Evolutionary conservation across 2,113 vertebrate species (phyloP), one percentile per base, ranked within the genome.

Genomic region (Sardina pilchardus): DNA sequence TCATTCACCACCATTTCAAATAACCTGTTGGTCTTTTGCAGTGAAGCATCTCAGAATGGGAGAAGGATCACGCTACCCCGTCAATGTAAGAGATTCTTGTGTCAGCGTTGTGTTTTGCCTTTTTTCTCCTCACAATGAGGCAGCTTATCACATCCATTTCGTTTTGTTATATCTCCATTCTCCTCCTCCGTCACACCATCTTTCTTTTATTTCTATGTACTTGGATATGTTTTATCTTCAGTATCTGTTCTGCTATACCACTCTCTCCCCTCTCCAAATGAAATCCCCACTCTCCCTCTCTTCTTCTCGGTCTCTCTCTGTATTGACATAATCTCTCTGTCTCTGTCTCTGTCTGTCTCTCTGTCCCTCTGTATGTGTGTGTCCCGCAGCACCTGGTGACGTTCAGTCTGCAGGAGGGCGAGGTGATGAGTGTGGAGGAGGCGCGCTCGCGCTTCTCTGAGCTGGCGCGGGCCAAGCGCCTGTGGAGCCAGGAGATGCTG

Each of bases 401-500:
- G 0, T 94, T 94, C 90, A 93, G 94, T 0, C 93, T 95, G 36
- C 92, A 94, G 86, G 85, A 90, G 0, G 92, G 92, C 1, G 93
- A 93, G 12, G 93, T 94, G 47, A 85, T 89, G 45, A 89, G 87
- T 0, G 94, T 95, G 81, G 95, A 94, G 89, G 94, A 95, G 19
- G 94, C 94, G 44, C 91, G 88, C 83, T 19, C 88, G 0, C 89
- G 89, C 0, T 90, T 95, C 59, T 91, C 90, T 10, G 59, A 26
- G 63, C 86, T 95, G 90, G 93, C 93, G 26, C 81, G 90, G 45
- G 87, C 39, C 14, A 87, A 93, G 0, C 94, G 92, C 81, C 59
- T 95, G 81, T 94, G 94, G 94, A 94, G 91, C 63, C 94, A 94
- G 21, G 88, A 92, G 90, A 94, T 95, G 91, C 86, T 90, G 59